phyloP scores from a whole-genome alignment of 1,140 invertebrate species.

The Drosophila malerkotliana region DNA sequence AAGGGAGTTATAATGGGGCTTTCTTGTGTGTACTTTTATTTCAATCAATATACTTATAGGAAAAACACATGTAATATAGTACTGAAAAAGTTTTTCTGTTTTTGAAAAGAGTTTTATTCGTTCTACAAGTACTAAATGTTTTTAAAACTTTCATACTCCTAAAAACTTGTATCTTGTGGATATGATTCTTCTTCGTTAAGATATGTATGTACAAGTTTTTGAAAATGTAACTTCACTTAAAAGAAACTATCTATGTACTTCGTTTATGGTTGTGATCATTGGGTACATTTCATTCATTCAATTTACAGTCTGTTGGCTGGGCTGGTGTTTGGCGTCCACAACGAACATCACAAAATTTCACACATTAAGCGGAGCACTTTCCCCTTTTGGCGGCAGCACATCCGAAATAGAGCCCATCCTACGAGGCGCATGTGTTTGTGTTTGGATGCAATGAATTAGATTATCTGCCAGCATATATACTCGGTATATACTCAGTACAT shows the following conservation, averaged over 20 bases:
- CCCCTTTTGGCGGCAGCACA: slow-evolving; percentile 19
- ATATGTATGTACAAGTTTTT: too few species aligned
- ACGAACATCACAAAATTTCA: slow-evolving; percentile 6
- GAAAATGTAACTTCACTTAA: too few species aligned
- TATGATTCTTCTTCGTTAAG: too few species aligned
- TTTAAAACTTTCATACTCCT: background rate
- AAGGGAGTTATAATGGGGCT: background rate
- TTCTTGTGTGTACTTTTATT: background rate
- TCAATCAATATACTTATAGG: too few species aligned
- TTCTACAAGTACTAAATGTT: slow-evolving; percentile 1
- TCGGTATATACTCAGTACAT: background rate
- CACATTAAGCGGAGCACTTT: slow-evolving; percentile 45
- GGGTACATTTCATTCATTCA: slow-evolving; percentile 47
- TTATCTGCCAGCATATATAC: slow-evolving; percentile 16
- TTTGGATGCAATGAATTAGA: slow-evolving; percentile 43
- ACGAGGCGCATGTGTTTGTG: slow-evolving; percentile 7
- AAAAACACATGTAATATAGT: too few species aligned
- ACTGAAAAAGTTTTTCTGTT: too few species aligned
- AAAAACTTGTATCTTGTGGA: background rate
- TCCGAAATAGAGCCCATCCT: slow-evolving; percentile 22
- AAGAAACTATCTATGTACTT: slow-evolving; percentile 1
- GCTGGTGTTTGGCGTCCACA: slow-evolving; percentile 17
- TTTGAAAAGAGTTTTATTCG: background rate
- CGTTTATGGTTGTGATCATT: slow-evolving; percentile 43
- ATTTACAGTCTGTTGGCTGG: slow-evolving; percentile 22